A percentile compares a stretch with the other conserved stretches of the same genome.
These are phyloP conservation scores for Podarcis cretensis DNA, from an alignment of 2,113 vertebrate species.

Conservation along the genomic window DNA sequence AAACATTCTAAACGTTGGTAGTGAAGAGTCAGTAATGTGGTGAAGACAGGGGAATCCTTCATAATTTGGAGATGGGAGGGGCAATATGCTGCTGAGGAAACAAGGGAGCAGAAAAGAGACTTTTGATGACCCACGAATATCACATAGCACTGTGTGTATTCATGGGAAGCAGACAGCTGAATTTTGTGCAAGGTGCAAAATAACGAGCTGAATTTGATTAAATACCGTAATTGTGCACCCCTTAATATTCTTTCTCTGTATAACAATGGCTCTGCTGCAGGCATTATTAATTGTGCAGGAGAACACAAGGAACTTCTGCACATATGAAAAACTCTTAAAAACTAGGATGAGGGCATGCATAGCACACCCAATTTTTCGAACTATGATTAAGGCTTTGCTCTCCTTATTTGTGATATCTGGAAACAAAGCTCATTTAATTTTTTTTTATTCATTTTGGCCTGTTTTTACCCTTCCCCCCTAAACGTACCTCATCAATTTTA, in stretches of 20 bases:
- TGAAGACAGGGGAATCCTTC: neutral
- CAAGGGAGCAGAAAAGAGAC: neutral
- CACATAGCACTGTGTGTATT: neutral
- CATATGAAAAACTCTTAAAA: neutral
- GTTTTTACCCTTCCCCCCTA: constrained; percentile 28
- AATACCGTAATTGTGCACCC: neutral
- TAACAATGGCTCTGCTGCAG: neutral
- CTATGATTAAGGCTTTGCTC: constrained; percentile 9
- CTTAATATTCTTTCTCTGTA: neutral
- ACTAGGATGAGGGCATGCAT: neutral
- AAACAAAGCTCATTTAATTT: constrained; percentile 29
- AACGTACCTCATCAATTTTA: constrained; percentile 46
- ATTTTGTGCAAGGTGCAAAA: neutral
- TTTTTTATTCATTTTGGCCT: constrained; percentile 27
- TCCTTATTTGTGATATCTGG: neutral
- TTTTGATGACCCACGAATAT: neutral
- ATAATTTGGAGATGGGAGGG: neutral
- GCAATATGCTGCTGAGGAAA: neutral
- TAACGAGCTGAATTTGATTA: neutral
- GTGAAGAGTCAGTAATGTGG: neutral
- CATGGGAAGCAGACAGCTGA: neutral
- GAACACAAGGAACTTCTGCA: too few species aligned
- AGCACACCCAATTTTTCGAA: neutral
- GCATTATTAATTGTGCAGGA: neutral
- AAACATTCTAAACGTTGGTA: neutral